phyloP scores from a whole-genome alignment of 1,140 invertebrate species.

The Bombus ignitus region DNA sequence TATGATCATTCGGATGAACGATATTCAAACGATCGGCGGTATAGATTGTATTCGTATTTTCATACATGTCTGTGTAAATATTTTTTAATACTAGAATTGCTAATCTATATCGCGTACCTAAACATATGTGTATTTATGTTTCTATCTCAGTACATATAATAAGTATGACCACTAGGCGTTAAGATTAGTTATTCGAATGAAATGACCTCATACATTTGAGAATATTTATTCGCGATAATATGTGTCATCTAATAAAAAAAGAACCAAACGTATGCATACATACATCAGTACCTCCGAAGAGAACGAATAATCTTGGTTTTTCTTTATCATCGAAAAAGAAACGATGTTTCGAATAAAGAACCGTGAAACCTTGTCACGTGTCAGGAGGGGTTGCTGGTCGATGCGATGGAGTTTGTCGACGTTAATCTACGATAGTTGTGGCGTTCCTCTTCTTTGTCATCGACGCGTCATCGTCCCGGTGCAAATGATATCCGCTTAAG shows the following conservation, averaged over 20 bases:
- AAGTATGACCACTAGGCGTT: not conserved
- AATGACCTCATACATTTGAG: not conserved
- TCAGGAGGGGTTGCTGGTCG: no score
- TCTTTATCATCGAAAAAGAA: not conserved
- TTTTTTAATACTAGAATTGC: not conserved
- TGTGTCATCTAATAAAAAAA: not conserved
- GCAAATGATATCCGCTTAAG: conserved; percentile 60
- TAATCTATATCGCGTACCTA: no score
- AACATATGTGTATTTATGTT: no score
- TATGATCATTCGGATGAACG: not conserved
- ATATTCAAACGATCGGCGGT: not conserved
- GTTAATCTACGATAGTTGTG: conserved; percentile 35
- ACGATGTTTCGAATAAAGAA: not conserved
- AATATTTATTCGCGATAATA: no score
- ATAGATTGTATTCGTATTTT: not conserved
- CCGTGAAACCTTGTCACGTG: not conserved
- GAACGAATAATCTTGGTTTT: not conserved
- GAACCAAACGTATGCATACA: not conserved
- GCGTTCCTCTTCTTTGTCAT: conserved; percentile 41
- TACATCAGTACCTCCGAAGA: no score
- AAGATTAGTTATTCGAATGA: not conserved
- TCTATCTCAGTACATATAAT: no score
- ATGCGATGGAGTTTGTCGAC: not conserved
- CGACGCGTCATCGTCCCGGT: conserved; percentile 30
- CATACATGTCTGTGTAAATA: not conserved